phyloP scores from a whole-genome alignment of 2,113 vertebrate species.

The Chiloscyllium plagiosum region DNA sequence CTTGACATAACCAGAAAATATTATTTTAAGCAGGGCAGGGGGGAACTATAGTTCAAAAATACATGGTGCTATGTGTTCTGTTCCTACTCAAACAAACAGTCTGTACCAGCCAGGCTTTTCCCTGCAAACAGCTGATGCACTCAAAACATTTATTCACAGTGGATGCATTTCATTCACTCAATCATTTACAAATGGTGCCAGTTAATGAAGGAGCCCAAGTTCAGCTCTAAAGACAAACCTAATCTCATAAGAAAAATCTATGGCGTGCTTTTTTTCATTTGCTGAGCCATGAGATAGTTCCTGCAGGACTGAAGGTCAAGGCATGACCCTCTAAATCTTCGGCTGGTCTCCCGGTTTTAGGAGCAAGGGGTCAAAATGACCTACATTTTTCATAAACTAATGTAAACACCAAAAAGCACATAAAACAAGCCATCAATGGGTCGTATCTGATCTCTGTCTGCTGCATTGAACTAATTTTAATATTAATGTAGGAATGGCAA shows the following conservation, averaged over 20 bases:
- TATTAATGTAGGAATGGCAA: background rate
- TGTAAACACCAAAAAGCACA: constrained; percentile 37
- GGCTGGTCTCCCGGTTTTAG: constrained; percentile 25
- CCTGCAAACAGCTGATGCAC: background rate
- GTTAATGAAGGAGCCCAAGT: constrained; percentile 18
- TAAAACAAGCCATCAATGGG: constrained; percentile 27
- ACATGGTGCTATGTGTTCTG: background rate
- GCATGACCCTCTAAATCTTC: constrained; percentile 35
- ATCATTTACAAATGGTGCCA: constrained; percentile 24
- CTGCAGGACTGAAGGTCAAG: constrained; percentile 36
- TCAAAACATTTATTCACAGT: background rate
- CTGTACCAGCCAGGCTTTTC: background rate
- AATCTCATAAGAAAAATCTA: constrained; percentile 37
- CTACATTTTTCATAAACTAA: constrained; percentile 36
- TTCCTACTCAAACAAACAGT: background rate
- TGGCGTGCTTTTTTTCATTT: constrained; percentile 23
- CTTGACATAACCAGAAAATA: background rate
- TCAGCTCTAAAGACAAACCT: constrained; percentile 35
- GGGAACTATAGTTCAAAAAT: background rate
- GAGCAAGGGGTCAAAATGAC: constrained; percentile 36
- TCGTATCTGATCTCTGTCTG: constrained; percentile 26
- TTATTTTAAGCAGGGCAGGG: background rate
- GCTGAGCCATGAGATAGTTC: constrained; percentile 26
- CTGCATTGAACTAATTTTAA: background rate
- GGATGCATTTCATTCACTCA: constrained; percentile 29